phyloP scores from a whole-genome alignment of 2,888 invertebrate species.

The Bellardia pandia region DNA sequence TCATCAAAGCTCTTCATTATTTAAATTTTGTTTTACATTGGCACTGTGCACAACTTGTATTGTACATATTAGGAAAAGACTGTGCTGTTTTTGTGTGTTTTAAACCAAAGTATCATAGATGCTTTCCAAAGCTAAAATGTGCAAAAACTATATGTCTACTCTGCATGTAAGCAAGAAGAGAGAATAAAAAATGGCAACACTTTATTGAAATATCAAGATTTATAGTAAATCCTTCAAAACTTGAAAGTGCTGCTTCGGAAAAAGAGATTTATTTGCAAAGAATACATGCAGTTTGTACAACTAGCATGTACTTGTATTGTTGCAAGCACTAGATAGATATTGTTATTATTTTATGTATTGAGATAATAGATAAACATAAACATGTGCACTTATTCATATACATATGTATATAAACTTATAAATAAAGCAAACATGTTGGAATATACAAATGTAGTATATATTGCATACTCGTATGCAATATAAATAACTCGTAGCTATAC shows the following conservation, averaged over 20 bases:
- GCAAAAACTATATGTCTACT: background rate
- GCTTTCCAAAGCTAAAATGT: slow-evolving; percentile 18
- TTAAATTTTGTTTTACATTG: slow-evolving; percentile 11
- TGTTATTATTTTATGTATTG: background rate
- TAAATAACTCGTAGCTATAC: background rate
- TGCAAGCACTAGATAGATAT: background rate
- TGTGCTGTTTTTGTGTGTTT: background rate
- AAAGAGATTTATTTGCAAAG: slow-evolving; percentile 47
- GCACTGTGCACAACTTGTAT: background rate
- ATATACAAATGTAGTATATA: no score
- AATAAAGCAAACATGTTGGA: background rate
- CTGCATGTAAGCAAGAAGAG: slow-evolving; percentile 43
- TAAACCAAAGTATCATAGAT: slow-evolving; percentile 27
- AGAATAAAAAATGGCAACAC: slow-evolving; percentile 74
- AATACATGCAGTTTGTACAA: background rate
- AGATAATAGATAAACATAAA: slow-evolving; percentile 13
- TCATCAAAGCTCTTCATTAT: slow-evolving; percentile 18
- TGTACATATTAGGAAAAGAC: background rate
- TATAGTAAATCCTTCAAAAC: slow-evolving; percentile 64
- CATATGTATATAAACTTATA: background rate
- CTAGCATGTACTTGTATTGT: background rate
- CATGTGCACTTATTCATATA: background rate
- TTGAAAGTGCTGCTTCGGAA: slow-evolving; percentile 46
- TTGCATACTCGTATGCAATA: background rate
- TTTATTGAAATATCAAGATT: slow-evolving; percentile 69